These are phyloP conservation scores for Mus caroli DNA, from an alignment of 2,797 vertebrate genomes.

Conservation along the genomic window DNA sequence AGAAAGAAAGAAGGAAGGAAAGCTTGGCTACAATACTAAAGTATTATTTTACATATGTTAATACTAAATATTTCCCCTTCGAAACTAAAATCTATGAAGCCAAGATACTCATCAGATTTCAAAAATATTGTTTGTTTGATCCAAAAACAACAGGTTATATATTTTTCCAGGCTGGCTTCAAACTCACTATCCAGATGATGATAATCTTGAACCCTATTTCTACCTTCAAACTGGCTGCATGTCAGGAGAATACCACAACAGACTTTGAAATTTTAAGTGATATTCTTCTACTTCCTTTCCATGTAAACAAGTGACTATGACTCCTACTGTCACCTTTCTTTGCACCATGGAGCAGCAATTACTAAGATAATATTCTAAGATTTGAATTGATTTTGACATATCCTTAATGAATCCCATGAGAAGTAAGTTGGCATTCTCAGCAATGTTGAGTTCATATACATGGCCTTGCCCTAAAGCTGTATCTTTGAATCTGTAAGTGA, in stretches of 20 bases:
- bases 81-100: background rate
- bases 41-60: background rate
- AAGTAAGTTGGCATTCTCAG: rapidly evolving
- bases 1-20: background rate
- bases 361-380: background rate
- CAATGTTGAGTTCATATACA: background rate
- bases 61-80: background rate
- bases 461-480: background rate
- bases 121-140: background rate
- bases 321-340: background rate
- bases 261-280: background rate
- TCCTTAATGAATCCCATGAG: background rate
- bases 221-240: too few species aligned
- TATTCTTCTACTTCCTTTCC: background rate
- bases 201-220: background rate
- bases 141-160: background rate
- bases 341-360: rapidly evolving
- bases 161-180: background rate
- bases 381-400: background rate
- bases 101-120: background rate
- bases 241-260: background rate
- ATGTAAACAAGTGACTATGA: background rate
- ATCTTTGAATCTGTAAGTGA: background rate
- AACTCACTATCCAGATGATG: too few species aligned
- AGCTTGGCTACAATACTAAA: background rate